phyloP scores from a whole-genome alignment of 2,888 invertebrate species.

The Chrysolina haemoptera region DNA sequence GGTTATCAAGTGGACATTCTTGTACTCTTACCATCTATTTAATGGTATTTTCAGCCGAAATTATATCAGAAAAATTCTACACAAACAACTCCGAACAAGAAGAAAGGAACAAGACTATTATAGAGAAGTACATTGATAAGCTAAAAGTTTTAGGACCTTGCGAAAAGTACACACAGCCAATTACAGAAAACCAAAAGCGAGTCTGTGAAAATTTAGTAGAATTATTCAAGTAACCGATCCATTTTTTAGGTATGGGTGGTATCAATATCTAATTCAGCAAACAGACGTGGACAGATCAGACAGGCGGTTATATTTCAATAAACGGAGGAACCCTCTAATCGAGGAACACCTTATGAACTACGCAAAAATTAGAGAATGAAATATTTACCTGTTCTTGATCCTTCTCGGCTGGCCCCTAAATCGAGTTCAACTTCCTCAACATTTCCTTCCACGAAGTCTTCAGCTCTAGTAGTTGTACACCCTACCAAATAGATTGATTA shows the following conservation, averaged over 20 bases:
- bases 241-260: constrained; percentile 69
- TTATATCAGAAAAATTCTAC: constrained; percentile 65
- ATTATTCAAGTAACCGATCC: constrained; percentile 17
- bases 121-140: constrained; percentile 59
- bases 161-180: constrained; percentile 61
- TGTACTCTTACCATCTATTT: not conserved
- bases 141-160: constrained; percentile 60
- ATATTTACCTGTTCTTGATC: constrained; percentile 85
- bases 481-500: constrained; percentile 63
- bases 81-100: constrained; percentile 50
- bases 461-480: constrained; percentile 65
- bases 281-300: constrained; percentile 57
- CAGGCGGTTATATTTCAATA: constrained; percentile 68
- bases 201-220: constrained; percentile 19
- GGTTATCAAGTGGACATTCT: constrained; percentile 17
- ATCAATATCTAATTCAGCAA: constrained; percentile 65
- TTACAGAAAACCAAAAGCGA: constrained; percentile 68
- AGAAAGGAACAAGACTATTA: constrained; percentile 50
- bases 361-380: constrained; percentile 61
- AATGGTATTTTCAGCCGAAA: constrained; percentile 57
- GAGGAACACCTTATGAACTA: constrained; percentile 65
- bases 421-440: constrained; percentile 82
- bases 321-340: constrained; percentile 67
- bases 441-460: constrained; percentile 70
- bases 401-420: constrained; percentile 89